phyloP scores from a whole-genome alignment of 1,140 invertebrate species.

The Tetramorium alpestre region DNA sequence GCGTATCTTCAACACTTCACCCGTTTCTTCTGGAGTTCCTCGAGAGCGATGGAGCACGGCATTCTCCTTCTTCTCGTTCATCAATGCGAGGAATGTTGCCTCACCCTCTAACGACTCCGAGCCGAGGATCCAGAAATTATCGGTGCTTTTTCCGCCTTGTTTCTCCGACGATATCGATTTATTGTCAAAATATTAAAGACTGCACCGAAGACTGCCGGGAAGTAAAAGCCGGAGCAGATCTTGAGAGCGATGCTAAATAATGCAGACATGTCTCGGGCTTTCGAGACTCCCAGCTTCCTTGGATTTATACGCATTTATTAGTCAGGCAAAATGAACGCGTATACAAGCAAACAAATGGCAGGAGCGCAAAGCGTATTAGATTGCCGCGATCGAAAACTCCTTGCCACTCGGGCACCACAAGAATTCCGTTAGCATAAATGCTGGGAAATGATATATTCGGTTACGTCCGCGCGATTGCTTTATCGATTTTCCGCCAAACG shows the following conservation, averaged over 20 bases:
- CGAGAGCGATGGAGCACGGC: neutral
- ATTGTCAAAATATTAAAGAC: constrained; percentile 10
- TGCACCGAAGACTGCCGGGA: neutral
- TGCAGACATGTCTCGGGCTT: neutral
- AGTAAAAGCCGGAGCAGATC: neutral
- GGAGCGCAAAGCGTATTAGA: neutral
- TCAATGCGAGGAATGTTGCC: neutral
- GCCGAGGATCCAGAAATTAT: neutral
- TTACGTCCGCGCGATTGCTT: neutral
- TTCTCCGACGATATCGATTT: constrained; percentile 2
- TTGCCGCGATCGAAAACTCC: neutral
- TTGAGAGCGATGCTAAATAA: constrained; percentile 17
- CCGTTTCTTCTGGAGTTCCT: neutral
- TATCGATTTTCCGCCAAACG: constrained; percentile 19
- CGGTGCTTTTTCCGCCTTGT: neutral
- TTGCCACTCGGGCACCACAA: neutral
- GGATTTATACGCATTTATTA: neutral
- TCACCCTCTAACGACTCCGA: neutral
- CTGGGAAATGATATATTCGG: neutral
- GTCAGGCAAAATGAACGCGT: neutral
- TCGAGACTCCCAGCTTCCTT: neutral
- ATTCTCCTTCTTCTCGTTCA: neutral
- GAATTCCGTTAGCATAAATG: constrained; percentile 3
- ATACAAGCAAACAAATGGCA: neutral
- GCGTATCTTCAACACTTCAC: neutral